A percentile compares a stretch with the other conserved stretches of the same genome.
Conservation (phyloP, 2,888 invertebrate genomes). For the Automeris io region DNA sequence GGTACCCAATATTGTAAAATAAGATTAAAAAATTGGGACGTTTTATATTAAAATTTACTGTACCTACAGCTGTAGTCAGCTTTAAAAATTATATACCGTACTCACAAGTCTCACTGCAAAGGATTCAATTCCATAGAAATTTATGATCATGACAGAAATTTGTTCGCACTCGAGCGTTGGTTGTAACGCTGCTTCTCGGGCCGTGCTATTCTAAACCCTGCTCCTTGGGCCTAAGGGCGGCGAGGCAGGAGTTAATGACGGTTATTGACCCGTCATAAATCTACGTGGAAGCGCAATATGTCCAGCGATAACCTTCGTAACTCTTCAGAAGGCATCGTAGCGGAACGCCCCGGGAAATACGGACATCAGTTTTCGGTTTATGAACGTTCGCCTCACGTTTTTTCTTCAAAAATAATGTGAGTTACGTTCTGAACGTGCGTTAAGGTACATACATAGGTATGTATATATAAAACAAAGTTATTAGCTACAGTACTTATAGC, state of each 20-base stretch:
- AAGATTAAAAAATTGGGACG: too few relatives aligned
- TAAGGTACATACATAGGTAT: too few relatives aligned
- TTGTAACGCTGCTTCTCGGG: neutral
- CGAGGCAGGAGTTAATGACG: neutral
- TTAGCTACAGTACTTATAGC: too few relatives aligned
- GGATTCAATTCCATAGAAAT: neutral
- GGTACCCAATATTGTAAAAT: too few relatives aligned
- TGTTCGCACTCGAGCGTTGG: neutral
- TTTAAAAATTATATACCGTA: neutral
- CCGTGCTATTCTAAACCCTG: neutral
- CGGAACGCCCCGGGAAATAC: constrained; percentile 1
- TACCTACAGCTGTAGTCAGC: neutral
- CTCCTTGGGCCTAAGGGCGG: neutral
- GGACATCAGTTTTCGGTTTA: constrained; percentile 1
- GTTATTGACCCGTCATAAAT: constrained; percentile 48
- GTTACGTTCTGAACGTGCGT: neutral
- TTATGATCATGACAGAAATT: constrained; percentile 1
- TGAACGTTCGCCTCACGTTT: neutral
- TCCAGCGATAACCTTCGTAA: constrained; percentile 47
- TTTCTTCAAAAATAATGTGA: neutral
- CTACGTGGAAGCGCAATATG: constrained; percentile 40
- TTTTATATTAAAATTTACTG: too few relatives aligned
- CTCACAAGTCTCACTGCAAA: neutral
- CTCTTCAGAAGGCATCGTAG: constrained; percentile 24
- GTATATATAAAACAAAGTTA: too few relatives aligned